Evolutionary conservation across 2,888 invertebrate species (phyloP).

Genomic region (Dryobotodes eremita): DNA sequence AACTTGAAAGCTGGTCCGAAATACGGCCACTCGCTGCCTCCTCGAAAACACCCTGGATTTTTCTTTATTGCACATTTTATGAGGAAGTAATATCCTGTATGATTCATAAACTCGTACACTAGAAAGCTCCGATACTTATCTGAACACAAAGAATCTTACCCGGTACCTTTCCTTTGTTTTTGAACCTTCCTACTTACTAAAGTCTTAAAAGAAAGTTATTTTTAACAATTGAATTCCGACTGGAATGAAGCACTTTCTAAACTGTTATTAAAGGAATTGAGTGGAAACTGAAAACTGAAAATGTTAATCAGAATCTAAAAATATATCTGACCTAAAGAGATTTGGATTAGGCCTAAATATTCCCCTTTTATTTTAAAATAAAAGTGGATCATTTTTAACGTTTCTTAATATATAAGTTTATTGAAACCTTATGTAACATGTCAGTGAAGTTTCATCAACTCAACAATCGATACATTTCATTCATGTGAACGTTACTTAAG

Average conservation of each 20-base stretch:
- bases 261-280: conserved; percentile 35
- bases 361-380: background rate
- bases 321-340: conserved; percentile 4
- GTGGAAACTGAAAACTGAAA: conserved; percentile 23
- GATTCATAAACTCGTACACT: conserved; percentile 23
- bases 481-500: conserved; percentile 50
- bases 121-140: background rate
- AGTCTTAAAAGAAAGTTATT: background rate
- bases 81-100: conserved; percentile 41
- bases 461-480: conserved; percentile 31
- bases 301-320: conserved; percentile 40
- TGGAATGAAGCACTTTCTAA: conserved; percentile 29
- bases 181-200: background rate
- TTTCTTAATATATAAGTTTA: background rate
- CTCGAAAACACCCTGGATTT: conserved; percentile 61
- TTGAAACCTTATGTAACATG: conserved; percentile 16
- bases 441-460: conserved; percentile 34
- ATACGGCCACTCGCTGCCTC: conserved; percentile 69
- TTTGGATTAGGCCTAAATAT: conserved; percentile 9
- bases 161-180: background rate
- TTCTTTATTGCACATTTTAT: conserved; percentile 53
- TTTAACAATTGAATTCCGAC: conserved; percentile 17
- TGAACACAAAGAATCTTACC: background rate
- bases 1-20: conserved; percentile 66
- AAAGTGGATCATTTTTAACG: background rate